These are phyloP conservation scores for Melanotaenia maccullochi DNA, from an alignment of 2,797 vertebrate species.

Conservation along the genomic window DNA sequence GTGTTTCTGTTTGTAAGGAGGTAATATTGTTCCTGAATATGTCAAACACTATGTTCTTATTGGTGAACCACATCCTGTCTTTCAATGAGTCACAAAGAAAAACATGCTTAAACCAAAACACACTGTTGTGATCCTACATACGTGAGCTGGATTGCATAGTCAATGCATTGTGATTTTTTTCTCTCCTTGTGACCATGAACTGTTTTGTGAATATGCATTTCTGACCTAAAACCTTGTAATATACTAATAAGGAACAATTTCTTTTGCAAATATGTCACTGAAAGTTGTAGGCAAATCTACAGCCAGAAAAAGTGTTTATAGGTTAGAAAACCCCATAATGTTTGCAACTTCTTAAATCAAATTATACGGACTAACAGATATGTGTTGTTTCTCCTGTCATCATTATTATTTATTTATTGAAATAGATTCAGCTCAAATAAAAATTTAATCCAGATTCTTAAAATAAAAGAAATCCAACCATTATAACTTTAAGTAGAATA, in stretches of 20 bases:
- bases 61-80: constrained; percentile 73
- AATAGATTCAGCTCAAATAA: constrained; percentile 24
- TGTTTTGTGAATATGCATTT: constrained; percentile 3
- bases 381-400: neutral
- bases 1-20: constrained; percentile 67
- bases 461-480: constrained; percentile 30
- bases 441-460: constrained; percentile 21
- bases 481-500: constrained; percentile 49
- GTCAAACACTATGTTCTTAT: constrained; percentile 59
- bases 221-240: neutral
- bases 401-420: neutral
- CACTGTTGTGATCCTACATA: constrained; percentile 24
- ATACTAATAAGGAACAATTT: neutral
- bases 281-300: neutral
- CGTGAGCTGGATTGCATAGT: constrained; percentile 24
- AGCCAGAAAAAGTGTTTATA: neutral
- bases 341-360: neutral
- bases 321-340: no score
- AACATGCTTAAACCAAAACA: constrained; percentile 39
- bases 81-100: constrained; percentile 67
- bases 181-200: constrained; percentile 6
- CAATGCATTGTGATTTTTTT: neutral
- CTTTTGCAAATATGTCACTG: neutral
- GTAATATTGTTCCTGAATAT: constrained; percentile 66
- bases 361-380: neutral